Evolutionary conservation across 1,140 invertebrate genomes (phyloP), one percentile per base, ranked within the genome.

Genomic region (Drosophila sechellia): DNA sequence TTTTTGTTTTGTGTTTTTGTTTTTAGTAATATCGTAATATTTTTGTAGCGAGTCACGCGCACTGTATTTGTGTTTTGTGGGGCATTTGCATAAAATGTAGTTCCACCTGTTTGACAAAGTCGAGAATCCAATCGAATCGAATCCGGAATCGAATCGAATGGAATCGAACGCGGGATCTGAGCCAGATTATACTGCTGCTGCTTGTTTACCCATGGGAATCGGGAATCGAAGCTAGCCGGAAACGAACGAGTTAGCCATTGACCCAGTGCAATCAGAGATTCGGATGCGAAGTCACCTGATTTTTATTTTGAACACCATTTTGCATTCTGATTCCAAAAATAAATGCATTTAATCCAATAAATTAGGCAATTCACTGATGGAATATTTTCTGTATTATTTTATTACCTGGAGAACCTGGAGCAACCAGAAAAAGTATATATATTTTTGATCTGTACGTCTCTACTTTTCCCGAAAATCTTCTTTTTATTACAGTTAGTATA

Each of bases 41-140:
- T 59, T 76, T 68, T 42, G 72, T 48, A 48, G 31, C 56, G 20
- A 42, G 55, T 55, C 54, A 68, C 74, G 65, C 75, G 73, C 73
- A 46, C 55, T 70, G 50, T 69, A 69, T 70, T 54, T 55, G 66
- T 69, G 34, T 54, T 55, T 69, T 63, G 54, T 55, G 39, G 17
- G 52, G 45, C 52, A 90, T 90, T 90, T 84, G 80, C 79, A 90
- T 90, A 90, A 81, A 90, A 90, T 90, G 87, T 87, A 90, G 87
- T 90, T 60, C 60, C 83, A 87, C 83, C 77, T 81, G 87, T 89
- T 89, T 70, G 56, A 25, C 31, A 35, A 34, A 61, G 45, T 57
- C 42, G 8, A 31, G 31, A 31, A 31, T 31, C 31, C 64, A 68
- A 56, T 69, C 35, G 46, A 20, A 20, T 22, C 20, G 20, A 22